Base-by-base conservation (phyloP, 2,888 invertebrate species). In the Baccha elongata region DNA sequence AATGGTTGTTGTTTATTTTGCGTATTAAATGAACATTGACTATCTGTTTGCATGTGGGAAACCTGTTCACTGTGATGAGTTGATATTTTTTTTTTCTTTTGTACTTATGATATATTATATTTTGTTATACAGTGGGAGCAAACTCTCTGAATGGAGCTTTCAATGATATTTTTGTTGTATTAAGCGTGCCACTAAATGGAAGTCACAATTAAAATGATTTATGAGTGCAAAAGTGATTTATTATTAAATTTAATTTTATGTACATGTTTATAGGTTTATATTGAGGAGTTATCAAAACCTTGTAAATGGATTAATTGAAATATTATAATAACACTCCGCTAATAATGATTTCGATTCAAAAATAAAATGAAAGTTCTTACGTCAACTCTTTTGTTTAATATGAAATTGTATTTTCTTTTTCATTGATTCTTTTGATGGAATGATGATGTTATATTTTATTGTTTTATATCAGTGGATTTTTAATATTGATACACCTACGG, bases 1-100 rank as follows among this genome's bases (percentile, higher is more conserved):
- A n/a, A 58, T 68, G 17, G 19, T 60, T 84, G 32, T 72, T 68
- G 37, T 50, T 55, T 73, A 50, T 78, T 83, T 69, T 68, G 19
- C 29, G 11, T 19, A 37, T 52, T 21, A 37, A 21, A 26, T 17
- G 26, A 58, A 50, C 29, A 17, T 52, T 68, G 26, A 53, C 11
- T 50, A 29, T 21, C 7, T 6, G n/a, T 44, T 48, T 65, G 29
- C 53, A 37, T 55, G 29, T 32, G 42, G 58, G 5, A 26, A 29
- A 48, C 55, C 29, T 42, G 64, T 55, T 64, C 23, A 21, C 11
- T 17, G 19, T 37, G 21, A 58, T 44, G 53, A n/a, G 52, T 4
- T 32, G 10, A 53, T 48, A 46, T 60, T 50, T 48, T 21, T 37
- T 19, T 35, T 35, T 15, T 23, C 21, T 23, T 7, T 50, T 8